Conservation (phyloP, 1,140 invertebrate species). For the Lithobius niger region DNA sequence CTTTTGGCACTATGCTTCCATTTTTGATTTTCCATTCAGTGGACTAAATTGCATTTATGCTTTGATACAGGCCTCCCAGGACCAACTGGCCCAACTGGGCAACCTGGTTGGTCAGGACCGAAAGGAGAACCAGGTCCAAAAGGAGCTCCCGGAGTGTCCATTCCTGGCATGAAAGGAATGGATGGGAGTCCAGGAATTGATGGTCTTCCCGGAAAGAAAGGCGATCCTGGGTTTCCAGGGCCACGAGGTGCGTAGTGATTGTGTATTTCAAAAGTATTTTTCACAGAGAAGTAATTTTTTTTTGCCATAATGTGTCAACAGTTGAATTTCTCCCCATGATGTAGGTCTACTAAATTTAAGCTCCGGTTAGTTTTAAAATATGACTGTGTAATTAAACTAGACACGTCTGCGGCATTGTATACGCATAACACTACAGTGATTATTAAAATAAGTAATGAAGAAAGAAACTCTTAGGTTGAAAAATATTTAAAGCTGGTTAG, state of each 20-base stretch:
- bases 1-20: too few relatives aligned
- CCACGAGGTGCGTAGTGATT: conserved; percentile 34
- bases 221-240: conserved; percentile 61
- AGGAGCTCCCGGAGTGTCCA: conserved; percentile 19
- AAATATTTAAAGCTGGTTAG: too few relatives aligned
- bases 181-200: conserved; percentile 28
- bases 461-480: too few relatives aligned
- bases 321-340: too few relatives aligned
- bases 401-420: too few relatives aligned
- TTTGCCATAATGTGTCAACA: not conserved
- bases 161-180: conserved; percentile 20
- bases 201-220: conserved; percentile 61
- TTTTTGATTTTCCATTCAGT: too few relatives aligned
- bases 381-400: too few relatives aligned
- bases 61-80: conserved; percentile 24
- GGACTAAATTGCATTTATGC: conserved; percentile 9
- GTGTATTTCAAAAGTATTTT: too few relatives aligned
- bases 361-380: too few relatives aligned
- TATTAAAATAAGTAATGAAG: too few relatives aligned
- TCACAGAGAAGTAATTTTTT: not conserved
- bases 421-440: too few relatives aligned
- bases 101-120: conserved; percentile 30
- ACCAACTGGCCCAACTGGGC: conserved; percentile 24
- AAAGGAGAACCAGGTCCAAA: conserved; percentile 43
- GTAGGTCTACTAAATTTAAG: too few relatives aligned